These are phyloP conservation scores for Sarcophaga subvicina DNA, from an alignment of 2,888 invertebrate species.

Conservation along the genomic window DNA sequence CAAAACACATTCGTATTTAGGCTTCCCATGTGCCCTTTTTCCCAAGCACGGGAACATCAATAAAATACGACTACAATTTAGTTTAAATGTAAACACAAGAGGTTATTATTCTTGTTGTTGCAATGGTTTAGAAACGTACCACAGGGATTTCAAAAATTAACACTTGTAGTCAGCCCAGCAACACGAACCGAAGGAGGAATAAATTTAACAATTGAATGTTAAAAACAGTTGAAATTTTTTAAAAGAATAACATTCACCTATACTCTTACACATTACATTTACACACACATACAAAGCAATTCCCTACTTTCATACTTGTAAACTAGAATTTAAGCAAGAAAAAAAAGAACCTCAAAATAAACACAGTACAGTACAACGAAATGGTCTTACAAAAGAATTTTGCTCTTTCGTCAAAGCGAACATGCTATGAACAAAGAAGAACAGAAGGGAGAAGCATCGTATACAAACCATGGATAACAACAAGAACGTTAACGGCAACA, in stretches of 20 bases:
- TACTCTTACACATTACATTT: not conserved
- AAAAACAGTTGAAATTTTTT: not conserved
- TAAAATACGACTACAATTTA: constrained; percentile 37
- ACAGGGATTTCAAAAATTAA: constrained; percentile 61
- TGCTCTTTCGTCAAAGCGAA: constrained; percentile 17
- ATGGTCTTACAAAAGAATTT: constrained; percentile 16
- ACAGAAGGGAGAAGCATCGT: not conserved
- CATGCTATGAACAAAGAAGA: constrained; percentile 2
- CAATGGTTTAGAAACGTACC: constrained; percentile 50
- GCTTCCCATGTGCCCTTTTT: not conserved
- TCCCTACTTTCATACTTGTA: not conserved
- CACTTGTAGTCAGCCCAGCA: constrained; percentile 44
- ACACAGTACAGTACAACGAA: constrained; percentile 17
- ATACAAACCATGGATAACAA: no score
- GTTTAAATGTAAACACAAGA: constrained; percentile 47
- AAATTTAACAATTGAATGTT: not conserved
- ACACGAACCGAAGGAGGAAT: not conserved
- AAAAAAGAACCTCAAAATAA: constrained; percentile 16
- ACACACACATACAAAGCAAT: not conserved
- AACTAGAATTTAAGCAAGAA: not conserved
- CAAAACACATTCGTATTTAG: not conserved
- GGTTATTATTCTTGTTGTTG: constrained; percentile 20
- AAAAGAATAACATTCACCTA: not conserved
- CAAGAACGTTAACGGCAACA: not conserved
- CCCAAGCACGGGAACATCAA: constrained; percentile 9